Conservation (phyloP, 1,140 invertebrate genomes). For the Drosophila nigromelanica region DNA sequence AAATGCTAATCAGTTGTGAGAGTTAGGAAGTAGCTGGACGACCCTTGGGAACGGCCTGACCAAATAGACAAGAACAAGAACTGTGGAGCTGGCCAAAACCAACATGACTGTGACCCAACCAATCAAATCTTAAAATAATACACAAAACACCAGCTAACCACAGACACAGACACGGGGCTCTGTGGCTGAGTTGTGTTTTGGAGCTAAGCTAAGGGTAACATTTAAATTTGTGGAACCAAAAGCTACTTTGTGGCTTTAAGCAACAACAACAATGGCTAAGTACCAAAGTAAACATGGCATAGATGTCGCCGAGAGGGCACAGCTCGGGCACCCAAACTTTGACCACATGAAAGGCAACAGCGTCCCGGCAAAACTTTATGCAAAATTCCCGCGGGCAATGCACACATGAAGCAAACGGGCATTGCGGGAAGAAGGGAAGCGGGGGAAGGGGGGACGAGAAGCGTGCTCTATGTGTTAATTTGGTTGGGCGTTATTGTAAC, state of each 20-base stretch:
- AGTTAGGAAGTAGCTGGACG: no score
- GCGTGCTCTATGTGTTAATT: conserved; percentile 73
- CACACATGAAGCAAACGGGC: conserved; percentile 31
- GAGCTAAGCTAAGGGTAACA: conserved; percentile 48
- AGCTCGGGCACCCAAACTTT: conserved; percentile 39
- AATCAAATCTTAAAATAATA: conserved; percentile 71
- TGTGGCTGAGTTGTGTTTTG: conserved; percentile 8
- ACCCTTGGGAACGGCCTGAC: conserved; percentile 15
- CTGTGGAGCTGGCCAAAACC: conserved; percentile 17
- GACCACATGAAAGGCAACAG: conserved; percentile 59
- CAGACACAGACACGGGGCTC: conserved; percentile 12
- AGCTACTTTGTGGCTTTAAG: conserved; percentile 78
- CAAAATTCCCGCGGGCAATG: conserved; percentile 57
- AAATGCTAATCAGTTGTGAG: conserved; percentile 43
- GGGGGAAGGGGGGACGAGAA: neutral
- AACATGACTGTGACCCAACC: conserved; percentile 38
- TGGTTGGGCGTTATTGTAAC: conserved; percentile 77
- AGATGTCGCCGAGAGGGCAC: conserved; percentile 57
- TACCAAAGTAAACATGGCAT: conserved; percentile 77
- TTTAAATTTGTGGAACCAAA: conserved; percentile 65
- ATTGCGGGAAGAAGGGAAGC: neutral
- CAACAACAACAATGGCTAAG: conserved; percentile 58
- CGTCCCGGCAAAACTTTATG: conserved; percentile 56
- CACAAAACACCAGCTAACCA: conserved; percentile 56
- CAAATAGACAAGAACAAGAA: conserved; percentile 25